Conservation (phyloP, 2,113 vertebrate species). For the Psophia crepitans region DNA sequence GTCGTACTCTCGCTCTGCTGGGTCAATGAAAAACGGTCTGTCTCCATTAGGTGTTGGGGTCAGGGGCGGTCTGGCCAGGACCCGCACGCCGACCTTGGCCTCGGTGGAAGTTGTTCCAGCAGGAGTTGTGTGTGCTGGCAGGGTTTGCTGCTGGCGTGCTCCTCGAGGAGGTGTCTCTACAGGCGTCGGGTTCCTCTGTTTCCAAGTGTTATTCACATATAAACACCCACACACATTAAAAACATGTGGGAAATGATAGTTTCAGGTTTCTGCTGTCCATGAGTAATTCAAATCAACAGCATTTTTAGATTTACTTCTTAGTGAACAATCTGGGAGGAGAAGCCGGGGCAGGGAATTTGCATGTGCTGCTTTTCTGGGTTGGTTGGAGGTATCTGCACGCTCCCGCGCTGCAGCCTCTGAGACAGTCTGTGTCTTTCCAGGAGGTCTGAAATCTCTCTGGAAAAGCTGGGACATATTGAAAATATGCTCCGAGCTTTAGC, state of each 20-base stretch:
- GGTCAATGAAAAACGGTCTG: neutral
- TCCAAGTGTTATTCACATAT: neutral
- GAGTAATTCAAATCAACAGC: fast-evolving
- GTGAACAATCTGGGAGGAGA: neutral
- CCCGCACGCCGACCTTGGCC: fast-evolving
- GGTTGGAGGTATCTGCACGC: fast-evolving
- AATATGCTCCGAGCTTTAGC: neutral
- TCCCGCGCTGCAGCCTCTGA: fast-evolving
- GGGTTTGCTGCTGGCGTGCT: neutral
- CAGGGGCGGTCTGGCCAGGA: fast-evolving
- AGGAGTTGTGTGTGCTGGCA: neutral
- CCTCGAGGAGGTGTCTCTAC: neutral
- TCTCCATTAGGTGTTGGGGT: neutral
- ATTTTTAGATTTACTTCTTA: neutral
- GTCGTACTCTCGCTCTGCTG: fast-evolving
- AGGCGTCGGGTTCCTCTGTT: neutral
- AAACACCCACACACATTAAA: neutral
- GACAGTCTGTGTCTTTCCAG: neutral
- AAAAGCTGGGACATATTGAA: neutral
- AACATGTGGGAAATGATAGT: neutral
- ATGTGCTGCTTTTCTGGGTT: neutral
- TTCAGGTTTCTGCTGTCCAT: neutral
- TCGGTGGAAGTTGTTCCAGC: neutral
- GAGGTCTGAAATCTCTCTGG: neutral
- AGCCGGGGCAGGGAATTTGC: neutral